phyloP scores from a whole-genome alignment of 2,113 vertebrate genomes.

The Melanerpes aurifrons region DNA sequence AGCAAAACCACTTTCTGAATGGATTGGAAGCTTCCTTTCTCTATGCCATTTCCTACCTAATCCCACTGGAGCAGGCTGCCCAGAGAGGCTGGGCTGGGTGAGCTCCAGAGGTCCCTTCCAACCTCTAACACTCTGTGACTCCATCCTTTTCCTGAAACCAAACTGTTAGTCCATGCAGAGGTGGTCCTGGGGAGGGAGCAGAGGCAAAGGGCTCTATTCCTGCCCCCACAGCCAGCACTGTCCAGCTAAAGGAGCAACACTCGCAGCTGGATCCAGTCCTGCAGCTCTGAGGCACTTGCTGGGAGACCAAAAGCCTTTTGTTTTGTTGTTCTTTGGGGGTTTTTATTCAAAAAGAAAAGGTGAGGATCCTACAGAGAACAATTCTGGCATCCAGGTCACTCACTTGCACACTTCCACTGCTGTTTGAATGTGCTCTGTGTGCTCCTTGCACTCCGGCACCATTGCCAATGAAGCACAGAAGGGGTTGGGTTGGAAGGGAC shows the following conservation, averaged over 20 bases:
- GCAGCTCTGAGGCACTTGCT: neutral
- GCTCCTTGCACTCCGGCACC: neutral
- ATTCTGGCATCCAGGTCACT: neutral
- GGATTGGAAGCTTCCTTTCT: neutral
- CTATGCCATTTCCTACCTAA: neutral
- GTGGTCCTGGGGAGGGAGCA: neutral
- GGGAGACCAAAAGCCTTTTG: neutral
- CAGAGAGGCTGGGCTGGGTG: too few species aligned
- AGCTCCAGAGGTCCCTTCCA: too few species aligned
- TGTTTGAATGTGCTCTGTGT: neutral
- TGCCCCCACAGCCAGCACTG: neutral
- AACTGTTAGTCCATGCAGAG: neutral
- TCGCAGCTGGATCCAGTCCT: neutral
- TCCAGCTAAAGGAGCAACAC: neutral
- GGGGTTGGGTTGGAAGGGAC: too few species aligned
- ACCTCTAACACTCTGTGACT: neutral
- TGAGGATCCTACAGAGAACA: neutral
- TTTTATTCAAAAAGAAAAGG: neutral
- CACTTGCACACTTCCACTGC: neutral
- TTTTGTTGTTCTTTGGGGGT: too few species aligned
- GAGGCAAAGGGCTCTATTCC: neutral
- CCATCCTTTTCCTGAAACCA: slow-evolving; percentile 1
- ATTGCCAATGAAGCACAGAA: neutral
- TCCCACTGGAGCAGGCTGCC: neutral
- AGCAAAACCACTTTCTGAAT: slow-evolving; percentile 20